Conservation (phyloP, 2,888 invertebrate genomes). For the Eueremaeus valkanovi region DNA sequence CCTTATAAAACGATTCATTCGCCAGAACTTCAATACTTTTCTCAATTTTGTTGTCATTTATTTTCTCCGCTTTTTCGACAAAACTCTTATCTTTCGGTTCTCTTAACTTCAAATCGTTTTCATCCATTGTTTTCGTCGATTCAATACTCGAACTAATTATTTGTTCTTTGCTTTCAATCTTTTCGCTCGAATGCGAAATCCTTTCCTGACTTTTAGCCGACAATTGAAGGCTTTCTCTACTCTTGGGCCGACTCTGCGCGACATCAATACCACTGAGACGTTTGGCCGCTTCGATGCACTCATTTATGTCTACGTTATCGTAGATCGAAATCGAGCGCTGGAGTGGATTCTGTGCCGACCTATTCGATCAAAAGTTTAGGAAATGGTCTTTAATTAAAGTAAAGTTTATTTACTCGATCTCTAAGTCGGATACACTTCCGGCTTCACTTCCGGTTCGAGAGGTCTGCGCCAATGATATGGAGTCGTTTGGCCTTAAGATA, state of each 20-base stretch:
- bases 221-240: neutral
- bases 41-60: neutral
- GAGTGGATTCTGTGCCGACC: constrained; percentile 35
- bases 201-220: neutral
- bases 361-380: neutral
- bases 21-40: neutral
- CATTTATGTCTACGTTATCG: constrained; percentile 46
- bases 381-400: neutral
- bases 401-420: neutral
- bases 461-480: constrained; percentile 39
- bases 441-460: constrained; percentile 40
- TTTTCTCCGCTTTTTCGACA: neutral
- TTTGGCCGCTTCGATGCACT: constrained; percentile 44
- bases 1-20: neutral
- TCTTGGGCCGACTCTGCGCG: neutral
- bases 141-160: neutral
- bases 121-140: neutral
- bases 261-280: constrained; percentile 36
- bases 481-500: constrained; percentile 33
- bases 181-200: neutral
- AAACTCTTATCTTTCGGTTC: neutral
- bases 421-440: constrained; percentile 34
- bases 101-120: neutral
- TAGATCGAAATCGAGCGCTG: constrained; percentile 46
- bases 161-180: neutral